A percentile compares a stretch with the other conserved stretches of the same genome.
These are phyloP conservation scores for Agelas oroides DNA, from an alignment of 37 sponge, comb jelly and placozoan genomes.

Conservation along the genomic window DNA sequence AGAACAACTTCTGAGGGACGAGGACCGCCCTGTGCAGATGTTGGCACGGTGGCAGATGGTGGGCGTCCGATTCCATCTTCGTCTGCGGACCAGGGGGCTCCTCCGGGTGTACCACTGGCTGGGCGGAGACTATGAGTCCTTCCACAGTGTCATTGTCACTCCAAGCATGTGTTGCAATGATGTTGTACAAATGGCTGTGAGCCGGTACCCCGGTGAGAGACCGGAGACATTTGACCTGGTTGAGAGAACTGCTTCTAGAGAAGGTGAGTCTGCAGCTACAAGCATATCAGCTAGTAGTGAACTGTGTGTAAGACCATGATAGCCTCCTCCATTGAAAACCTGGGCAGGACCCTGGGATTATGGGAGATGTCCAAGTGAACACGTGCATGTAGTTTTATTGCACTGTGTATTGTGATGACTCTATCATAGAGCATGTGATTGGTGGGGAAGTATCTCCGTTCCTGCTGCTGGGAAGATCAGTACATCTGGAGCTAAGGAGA, in stretches of 20 bases:
- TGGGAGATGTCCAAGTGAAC: too few species aligned
- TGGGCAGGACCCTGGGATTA: too few species aligned
- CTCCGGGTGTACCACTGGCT: constrained; percentile 57
- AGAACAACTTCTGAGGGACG: neutral
- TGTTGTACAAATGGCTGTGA: constrained; percentile 26
- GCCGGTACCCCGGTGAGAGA: neutral
- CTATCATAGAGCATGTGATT: constrained; percentile 28
- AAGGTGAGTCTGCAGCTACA: neutral
- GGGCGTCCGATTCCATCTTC: constrained; percentile 34
- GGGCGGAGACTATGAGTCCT: constrained; percentile 31
- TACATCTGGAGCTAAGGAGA: constrained; percentile 16
- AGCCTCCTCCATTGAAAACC: too few species aligned
- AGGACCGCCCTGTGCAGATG: neutral
- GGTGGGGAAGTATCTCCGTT: constrained; percentile 18
- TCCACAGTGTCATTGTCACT: constrained; percentile 57
- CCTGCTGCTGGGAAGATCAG: neutral
- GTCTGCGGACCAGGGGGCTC: constrained; percentile 40
- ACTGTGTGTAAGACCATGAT: constrained; percentile 5
- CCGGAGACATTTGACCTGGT: constrained; percentile 27
- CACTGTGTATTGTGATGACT: neutral
- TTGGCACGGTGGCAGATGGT: neutral
- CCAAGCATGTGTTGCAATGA: constrained; percentile 45
- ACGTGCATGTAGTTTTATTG: too few species aligned
- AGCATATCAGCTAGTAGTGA: neutral
- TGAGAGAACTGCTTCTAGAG: constrained; percentile 20